phyloP scores from a whole-genome alignment of 2,888 invertebrate genomes.

The Esperia sulphurella region DNA sequence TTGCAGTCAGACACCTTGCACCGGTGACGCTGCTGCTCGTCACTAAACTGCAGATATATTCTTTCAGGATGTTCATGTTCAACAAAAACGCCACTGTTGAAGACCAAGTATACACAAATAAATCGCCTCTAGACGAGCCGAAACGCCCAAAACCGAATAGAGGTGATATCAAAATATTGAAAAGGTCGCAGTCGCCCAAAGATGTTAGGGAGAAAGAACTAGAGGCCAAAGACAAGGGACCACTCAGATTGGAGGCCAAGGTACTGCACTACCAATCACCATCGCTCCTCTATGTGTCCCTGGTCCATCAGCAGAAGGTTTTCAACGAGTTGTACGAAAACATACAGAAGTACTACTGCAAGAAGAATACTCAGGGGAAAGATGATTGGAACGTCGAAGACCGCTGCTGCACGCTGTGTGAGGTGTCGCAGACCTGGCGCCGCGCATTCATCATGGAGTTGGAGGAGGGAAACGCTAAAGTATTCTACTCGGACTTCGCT shows the following conservation, averaged over 20 bases:
- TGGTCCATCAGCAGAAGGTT: conserved; percentile 61
- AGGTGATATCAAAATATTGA: conserved; percentile 34
- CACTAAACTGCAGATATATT: not conserved
- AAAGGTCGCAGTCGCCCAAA: conserved; percentile 18
- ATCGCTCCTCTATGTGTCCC: conserved; percentile 80
- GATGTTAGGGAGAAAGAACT: conserved; percentile 36
- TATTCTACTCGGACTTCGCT: conserved; percentile 85
- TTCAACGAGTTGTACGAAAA: conserved; percentile 67
- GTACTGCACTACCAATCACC: conserved; percentile 76
- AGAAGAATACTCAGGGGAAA: conserved; percentile 28
- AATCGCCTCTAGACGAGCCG: conserved; percentile 33
- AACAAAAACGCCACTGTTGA: conserved; percentile 37
- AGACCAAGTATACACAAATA: conserved; percentile 42
- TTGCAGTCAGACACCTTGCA: no score
- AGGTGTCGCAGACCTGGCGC: conserved; percentile 80
- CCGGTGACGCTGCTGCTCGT: no score
- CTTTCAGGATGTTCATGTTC: conserved; percentile 49
- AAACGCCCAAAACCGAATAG: conserved; percentile 21
- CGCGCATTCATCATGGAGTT: conserved; percentile 74
- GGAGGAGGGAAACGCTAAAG: conserved; percentile 53
- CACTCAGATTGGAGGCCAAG: conserved; percentile 68
- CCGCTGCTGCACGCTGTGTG: conserved; percentile 62
- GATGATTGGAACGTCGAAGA: conserved; percentile 73
- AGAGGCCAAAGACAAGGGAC: conserved; percentile 66
- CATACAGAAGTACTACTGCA: conserved; percentile 76